phyloP scores from a whole-genome alignment of 1,140 invertebrate genomes.

The Anastrepha obliqua region DNA sequence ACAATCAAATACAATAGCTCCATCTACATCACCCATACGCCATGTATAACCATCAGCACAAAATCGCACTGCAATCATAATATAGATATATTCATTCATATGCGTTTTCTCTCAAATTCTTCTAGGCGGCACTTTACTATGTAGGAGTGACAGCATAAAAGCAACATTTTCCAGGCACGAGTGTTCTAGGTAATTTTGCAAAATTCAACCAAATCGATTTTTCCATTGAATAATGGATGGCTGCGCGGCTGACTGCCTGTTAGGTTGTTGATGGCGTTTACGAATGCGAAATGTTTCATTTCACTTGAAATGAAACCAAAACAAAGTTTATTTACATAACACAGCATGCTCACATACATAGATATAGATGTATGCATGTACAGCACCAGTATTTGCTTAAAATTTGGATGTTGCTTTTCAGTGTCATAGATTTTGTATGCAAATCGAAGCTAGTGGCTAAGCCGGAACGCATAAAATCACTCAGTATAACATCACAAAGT shows the following conservation, averaged over 20 bases:
- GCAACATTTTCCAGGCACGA: background rate
- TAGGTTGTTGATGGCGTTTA: slow-evolving; percentile 13
- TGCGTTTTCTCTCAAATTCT: background rate
- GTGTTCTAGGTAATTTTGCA: background rate
- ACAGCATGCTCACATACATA: background rate
- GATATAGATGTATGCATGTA: background rate
- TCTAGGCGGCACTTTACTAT: background rate
- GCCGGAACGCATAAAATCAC: slow-evolving; percentile 10
- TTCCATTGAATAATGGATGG: background rate
- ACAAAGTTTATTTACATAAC: slow-evolving; percentile 40
- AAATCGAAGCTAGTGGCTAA: slow-evolving; percentile 16
- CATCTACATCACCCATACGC: background rate
- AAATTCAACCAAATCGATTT: slow-evolving; percentile 10
- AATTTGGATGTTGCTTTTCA: background rate
- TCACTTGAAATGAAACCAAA: slow-evolving; percentile 30
- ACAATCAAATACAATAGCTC: background rate
- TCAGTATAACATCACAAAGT: background rate
- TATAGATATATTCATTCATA: too few relatives aligned
- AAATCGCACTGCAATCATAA: too few relatives aligned
- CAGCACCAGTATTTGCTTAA: background rate
- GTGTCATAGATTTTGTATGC: background rate
- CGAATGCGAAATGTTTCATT: slow-evolving; percentile 8
- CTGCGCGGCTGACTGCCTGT: background rate
- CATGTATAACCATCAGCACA: background rate
- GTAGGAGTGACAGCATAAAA: background rate